Percentiles rank a stretch among this genome's conserved stretches.
Evolutionary conservation across 2,797 vertebrate species (phyloP).

Genomic region (Buphagus erythrorhynchus): DNA sequence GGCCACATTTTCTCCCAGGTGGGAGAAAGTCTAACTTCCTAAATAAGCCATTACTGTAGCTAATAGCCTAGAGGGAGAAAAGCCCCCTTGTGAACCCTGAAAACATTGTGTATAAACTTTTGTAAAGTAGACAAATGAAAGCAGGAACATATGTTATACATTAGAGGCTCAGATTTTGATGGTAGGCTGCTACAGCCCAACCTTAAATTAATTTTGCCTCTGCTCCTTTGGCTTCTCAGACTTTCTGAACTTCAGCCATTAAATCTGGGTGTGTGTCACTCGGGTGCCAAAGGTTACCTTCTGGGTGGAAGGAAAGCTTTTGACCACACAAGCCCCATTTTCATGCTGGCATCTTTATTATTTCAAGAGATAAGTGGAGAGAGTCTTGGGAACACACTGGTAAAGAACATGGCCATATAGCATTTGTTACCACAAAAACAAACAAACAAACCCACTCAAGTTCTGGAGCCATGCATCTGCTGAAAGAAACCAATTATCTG

Average conservation of each 20-base stretch:
- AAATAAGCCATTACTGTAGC: conserved; percentile 24
- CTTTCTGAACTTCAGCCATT: not conserved
- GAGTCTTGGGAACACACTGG: not conserved
- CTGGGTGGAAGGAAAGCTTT: not conserved
- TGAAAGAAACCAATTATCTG: not conserved
- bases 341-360: not conserved
- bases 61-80: conserved; percentile 51
- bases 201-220: not conserved
- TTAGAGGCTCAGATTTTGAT: conserved; percentile 45
- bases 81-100: conserved; percentile 20
- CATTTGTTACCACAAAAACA: not conserved
- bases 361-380: not conserved
- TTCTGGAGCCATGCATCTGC: not conserved
- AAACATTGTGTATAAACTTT: not conserved
- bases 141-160: conserved; percentile 12
- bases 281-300: not conserved
- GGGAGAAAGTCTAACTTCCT: conserved; percentile 37
- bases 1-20: not conserved
- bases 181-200: conserved; percentile 11
- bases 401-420: not conserved
- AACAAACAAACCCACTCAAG: not conserved
- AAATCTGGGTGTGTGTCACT: not conserved
- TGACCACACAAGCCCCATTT: not conserved
- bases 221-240: not conserved
- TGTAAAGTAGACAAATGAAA: conserved; percentile 45